A percentile compares a stretch with the other conserved stretches of the same genome.
Conservation (phyloP, 2,888 invertebrate species). For the Platerodrilus igneus region DNA sequence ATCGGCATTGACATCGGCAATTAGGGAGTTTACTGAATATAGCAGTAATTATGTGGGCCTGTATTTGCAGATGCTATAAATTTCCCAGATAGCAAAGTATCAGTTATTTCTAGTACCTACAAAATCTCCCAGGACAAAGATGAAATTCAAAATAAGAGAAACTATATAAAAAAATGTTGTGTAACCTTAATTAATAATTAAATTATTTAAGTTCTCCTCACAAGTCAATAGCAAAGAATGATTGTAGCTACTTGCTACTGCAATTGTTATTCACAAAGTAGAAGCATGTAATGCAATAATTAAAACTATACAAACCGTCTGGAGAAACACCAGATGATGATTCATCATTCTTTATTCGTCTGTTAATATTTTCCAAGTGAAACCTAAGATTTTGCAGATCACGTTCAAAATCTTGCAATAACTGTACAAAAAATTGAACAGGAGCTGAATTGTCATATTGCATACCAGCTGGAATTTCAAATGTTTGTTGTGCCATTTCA, state of each 20-base stretch:
- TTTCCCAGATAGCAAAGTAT: too few species aligned
- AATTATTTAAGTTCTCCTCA: too few species aligned
- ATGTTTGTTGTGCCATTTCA: slow-evolving; percentile 74
- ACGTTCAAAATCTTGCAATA: slow-evolving; percentile 66
- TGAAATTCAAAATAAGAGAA: too few species aligned
- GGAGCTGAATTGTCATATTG: slow-evolving; percentile 74
- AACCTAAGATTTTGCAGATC: slow-evolving; percentile 64
- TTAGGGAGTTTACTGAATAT: too few species aligned
- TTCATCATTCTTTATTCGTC: slow-evolving; percentile 63
- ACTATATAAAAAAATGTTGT: too few species aligned
- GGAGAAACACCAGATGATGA: slow-evolving; percentile 62
- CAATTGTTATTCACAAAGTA: slow-evolving; percentile 4
- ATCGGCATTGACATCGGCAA: too few species aligned
- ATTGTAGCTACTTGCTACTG: too few species aligned
- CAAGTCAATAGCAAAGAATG: slow-evolving; percentile 3
- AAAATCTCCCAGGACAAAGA: too few species aligned
- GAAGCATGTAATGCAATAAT: slow-evolving; percentile 8
- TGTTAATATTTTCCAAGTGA: slow-evolving; percentile 69
- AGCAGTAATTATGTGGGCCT: too few species aligned
- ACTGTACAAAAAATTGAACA: slow-evolving; percentile 63
- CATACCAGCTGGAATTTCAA: slow-evolving; percentile 68
- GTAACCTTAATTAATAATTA: too few species aligned
- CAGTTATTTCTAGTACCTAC: too few species aligned
- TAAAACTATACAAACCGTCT: slow-evolving; percentile 50
- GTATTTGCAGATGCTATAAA: too few species aligned